Evolutionary conservation across 2,113 vertebrate genomes (phyloP).

Genomic region (Pelecanus crispus): DNA sequence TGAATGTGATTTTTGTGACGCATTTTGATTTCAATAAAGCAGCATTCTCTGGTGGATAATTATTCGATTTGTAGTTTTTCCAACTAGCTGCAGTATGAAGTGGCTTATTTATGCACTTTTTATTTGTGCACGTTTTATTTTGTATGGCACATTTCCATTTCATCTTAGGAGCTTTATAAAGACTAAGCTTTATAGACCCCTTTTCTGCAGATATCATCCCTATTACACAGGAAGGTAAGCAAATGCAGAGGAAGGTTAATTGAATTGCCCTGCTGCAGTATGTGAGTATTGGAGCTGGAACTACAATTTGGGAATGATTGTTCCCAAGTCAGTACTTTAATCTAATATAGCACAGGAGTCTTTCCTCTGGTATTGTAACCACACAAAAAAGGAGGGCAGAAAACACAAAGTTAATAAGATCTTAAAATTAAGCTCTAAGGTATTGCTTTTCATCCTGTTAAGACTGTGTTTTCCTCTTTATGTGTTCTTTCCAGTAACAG

Average conservation of each 20-base stretch:
- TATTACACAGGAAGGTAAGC: slow-evolving; percentile 30
- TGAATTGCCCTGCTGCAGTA: slow-evolving; percentile 25
- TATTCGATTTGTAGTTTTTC: not conserved
- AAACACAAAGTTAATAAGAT: not conserved
- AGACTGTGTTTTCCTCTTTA: not conserved
- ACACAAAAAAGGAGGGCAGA: not conserved
- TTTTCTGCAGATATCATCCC: slow-evolving; percentile 30
- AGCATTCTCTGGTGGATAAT: not conserved
- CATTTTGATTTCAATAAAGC: not conserved
- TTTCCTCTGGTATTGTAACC: not conserved
- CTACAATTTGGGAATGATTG: slow-evolving; percentile 10
- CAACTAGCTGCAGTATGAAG: not conserved
- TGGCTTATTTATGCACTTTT: not conserved
- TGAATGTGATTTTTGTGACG: not conserved
- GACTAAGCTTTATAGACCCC: not conserved
- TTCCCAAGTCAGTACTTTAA: slow-evolving; percentile 23
- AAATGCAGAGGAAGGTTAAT: slow-evolving; percentile 48
- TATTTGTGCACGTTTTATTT: not conserved
- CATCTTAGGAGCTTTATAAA: not conserved
- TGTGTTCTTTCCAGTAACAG: not conserved
- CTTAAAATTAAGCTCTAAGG: not conserved
- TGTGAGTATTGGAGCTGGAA: slow-evolving; percentile 11
- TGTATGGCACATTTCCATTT: not conserved
- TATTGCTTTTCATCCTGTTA: not conserved
- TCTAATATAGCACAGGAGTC: not conserved